A percentile compares a stretch with the other conserved stretches of the same genome.
Evolutionary conservation across 2,888 invertebrate species (phyloP).

Genomic region (Junonia oenone): DNA sequence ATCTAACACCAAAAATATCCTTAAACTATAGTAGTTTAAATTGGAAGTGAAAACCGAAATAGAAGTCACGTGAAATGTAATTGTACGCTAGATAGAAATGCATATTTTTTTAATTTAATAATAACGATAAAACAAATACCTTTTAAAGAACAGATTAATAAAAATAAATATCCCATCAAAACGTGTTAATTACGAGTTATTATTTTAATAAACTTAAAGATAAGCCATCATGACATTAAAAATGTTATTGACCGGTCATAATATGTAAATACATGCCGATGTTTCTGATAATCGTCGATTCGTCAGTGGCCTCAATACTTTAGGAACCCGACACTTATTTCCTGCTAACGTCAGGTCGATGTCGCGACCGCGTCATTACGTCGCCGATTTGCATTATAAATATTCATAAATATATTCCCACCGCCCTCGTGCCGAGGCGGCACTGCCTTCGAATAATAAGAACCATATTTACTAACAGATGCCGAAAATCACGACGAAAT

Average conservation of each 20-base stretch:
- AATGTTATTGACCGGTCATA: constrained; percentile 14
- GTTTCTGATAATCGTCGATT: constrained; percentile 22
- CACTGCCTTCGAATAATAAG: constrained; percentile 17
- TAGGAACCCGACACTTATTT: constrained; percentile 61
- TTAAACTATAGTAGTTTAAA: too few relatives aligned
- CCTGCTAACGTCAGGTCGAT: constrained; percentile 56
- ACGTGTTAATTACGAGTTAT: not conserved
- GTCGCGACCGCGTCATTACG: constrained; percentile 54
- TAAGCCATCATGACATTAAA: not conserved
- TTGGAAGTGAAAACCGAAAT: too few relatives aligned
- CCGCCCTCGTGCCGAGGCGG: constrained; percentile 50
- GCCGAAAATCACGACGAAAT: constrained; percentile 46
- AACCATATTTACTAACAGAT: constrained; percentile 31
- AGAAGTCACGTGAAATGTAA: too few relatives aligned
- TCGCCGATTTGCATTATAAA: constrained; percentile 68
- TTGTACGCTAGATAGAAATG: too few relatives aligned
- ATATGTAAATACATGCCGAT: constrained; percentile 11
- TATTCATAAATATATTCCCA: constrained; percentile 67
- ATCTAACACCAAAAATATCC: too few relatives aligned
- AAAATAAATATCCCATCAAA: not conserved
- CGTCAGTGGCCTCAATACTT: constrained; percentile 27
- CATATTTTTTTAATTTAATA: too few relatives aligned
- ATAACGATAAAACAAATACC: too few relatives aligned
- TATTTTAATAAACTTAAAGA: not conserved
- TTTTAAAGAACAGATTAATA: not conserved